Percentiles rank a stretch among this genome's conserved stretches.
Conservation (phyloP, 2,888 invertebrate genomes). For the Rapana venosa region DNA sequence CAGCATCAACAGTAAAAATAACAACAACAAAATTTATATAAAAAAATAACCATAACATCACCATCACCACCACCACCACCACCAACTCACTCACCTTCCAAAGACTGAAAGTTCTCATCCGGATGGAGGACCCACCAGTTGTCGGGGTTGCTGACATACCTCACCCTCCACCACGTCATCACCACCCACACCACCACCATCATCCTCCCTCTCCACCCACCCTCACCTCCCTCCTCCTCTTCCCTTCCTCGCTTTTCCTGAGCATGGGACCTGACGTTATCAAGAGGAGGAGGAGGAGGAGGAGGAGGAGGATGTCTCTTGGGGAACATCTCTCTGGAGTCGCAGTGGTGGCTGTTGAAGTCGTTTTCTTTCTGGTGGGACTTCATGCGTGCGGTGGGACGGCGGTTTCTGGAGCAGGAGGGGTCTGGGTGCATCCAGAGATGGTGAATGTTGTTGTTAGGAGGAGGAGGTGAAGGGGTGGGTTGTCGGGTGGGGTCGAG, state of each 20-base stretch:
- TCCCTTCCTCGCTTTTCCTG: background rate
- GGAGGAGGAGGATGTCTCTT: background rate
- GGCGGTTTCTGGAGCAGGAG: too few species aligned
- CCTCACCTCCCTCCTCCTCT: background rate
- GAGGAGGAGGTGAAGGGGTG: too few species aligned
- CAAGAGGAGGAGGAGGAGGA: background rate
- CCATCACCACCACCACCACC: background rate
- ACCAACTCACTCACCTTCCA: conserved; percentile 63
- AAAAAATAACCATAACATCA: background rate
- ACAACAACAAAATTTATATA: background rate
- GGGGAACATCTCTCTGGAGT: too few species aligned
- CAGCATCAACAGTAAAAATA: too few species aligned
- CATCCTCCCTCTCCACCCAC: conserved; percentile 54
- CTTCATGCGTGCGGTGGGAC: too few species aligned
- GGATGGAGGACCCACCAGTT: conserved; percentile 74
- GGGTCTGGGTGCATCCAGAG: too few species aligned
- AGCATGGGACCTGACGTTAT: background rate
- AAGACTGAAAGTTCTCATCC: conserved; percentile 71
- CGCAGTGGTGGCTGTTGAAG: too few species aligned
- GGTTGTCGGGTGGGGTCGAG: too few species aligned
- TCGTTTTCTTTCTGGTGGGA: too few species aligned
- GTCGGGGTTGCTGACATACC: conserved; percentile 58
- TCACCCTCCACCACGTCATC: conserved; percentile 55
- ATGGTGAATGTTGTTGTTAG: too few species aligned
- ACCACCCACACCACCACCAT: conserved; percentile 59